These are phyloP conservation scores for Standfussiana lucernea DNA, from an alignment of 2,888 invertebrate species.

Conservation along the genomic window DNA sequence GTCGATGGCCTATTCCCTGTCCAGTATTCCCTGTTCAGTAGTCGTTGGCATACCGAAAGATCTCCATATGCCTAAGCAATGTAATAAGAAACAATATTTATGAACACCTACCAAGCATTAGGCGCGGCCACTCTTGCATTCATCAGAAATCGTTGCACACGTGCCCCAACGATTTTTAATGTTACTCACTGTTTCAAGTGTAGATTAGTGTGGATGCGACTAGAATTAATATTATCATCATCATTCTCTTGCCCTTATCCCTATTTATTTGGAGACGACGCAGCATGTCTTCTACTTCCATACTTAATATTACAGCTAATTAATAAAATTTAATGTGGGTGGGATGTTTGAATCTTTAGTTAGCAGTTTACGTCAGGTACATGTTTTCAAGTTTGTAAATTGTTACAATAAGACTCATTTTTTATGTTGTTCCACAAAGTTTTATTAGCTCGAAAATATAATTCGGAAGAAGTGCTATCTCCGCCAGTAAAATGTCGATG, in stretches of 20 bases:
- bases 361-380: background rate
- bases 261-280: no score
- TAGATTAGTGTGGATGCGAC: constrained; percentile 57
- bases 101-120: constrained; percentile 43
- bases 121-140: constrained; percentile 65
- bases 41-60: constrained; percentile 3
- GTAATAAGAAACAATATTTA: constrained; percentile 49
- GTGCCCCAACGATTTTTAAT: constrained; percentile 71
- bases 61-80: constrained; percentile 5
- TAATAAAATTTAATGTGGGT: background rate
- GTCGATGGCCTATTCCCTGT: background rate
- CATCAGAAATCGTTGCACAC: constrained; percentile 70
- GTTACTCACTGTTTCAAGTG: constrained; percentile 60
- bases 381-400: background rate
- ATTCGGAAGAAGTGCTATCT: background rate
- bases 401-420: background rate
- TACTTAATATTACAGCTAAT: background rate
- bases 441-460: background rate
- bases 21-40: background rate
- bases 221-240: background rate
- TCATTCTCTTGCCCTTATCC: no score
- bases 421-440: background rate
- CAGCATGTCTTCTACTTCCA: no score
- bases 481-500: background rate
- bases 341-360: background rate